Conservation (phyloP, 1,140 invertebrate genomes). For the Eubasilissa regina region DNA sequence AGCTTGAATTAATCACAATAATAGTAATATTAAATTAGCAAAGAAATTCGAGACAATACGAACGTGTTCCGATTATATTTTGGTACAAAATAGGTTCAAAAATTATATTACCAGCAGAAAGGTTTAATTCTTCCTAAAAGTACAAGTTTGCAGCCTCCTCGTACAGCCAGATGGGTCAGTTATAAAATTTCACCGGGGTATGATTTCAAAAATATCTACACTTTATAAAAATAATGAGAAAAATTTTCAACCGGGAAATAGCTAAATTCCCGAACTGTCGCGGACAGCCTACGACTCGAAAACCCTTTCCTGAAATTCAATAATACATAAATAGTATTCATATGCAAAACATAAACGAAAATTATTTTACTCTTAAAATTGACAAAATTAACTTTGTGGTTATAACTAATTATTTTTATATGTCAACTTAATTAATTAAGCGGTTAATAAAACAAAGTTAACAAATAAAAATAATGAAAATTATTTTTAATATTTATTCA, state of each 20-base stretch:
- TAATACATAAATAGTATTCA: not conserved
- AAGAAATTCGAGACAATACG: too few relatives aligned
- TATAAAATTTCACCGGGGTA: not conserved
- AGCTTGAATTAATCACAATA: too few relatives aligned
- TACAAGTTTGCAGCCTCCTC: not conserved
- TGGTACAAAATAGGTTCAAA: not conserved
- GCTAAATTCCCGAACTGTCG: conserved; percentile 4
- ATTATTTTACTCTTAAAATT: not conserved
- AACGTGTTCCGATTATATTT: too few relatives aligned
- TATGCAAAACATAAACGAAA: conserved; percentile 9
- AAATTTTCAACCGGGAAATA: conserved; percentile 11
- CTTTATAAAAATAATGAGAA: conserved; percentile 1
- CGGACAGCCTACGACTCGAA: not conserved
- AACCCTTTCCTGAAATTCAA: conserved; percentile 9
- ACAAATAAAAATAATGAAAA: not conserved
- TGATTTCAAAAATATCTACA: conserved; percentile 11
- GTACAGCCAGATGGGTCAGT: not conserved
- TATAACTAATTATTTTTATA: too few relatives aligned
- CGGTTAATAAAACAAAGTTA: too few relatives aligned
- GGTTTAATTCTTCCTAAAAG: conserved; percentile 14
- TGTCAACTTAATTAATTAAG: too few relatives aligned
- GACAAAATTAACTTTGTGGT: not conserved
- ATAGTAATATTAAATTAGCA: too few relatives aligned
- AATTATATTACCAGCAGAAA: not conserved
- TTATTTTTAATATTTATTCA: not conserved